A percentile compares a stretch with the other conserved stretches of the same genome.
These are phyloP conservation scores for Pipistrellus pygmaeus DNA, from an alignment of 2,797 vertebrate genomes.

Conservation along the genomic window DNA sequence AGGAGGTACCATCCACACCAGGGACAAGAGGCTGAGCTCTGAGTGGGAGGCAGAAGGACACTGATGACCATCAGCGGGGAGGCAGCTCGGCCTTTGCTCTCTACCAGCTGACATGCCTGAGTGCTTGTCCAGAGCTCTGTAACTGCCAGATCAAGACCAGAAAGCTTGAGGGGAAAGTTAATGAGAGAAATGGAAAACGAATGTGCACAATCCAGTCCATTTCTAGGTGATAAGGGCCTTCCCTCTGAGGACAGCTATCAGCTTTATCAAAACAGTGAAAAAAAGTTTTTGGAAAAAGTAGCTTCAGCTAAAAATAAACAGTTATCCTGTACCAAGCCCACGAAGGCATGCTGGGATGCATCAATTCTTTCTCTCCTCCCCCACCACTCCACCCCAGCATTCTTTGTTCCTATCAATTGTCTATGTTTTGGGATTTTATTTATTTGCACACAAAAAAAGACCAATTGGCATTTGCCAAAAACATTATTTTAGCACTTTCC, in stretches of 20 bases:
- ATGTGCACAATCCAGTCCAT: not conserved
- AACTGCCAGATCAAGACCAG: slow-evolving; percentile 1
- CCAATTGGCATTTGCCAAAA: slow-evolving; percentile 42
- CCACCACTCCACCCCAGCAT: not conserved
- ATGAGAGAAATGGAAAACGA: not conserved
- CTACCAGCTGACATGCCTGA: not conserved
- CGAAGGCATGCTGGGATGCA: not conserved
- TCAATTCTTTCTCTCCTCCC: not conserved
- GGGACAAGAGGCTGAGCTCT: not conserved
- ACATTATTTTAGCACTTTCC: not conserved
- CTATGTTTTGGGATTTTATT: slow-evolving; percentile 52
- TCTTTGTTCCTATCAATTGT: slow-evolving; percentile 33
- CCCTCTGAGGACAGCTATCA: slow-evolving; percentile 38
- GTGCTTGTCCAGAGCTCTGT: not conserved
- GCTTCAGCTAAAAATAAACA: slow-evolving; percentile 55
- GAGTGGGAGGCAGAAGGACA: not conserved
- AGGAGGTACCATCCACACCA: not conserved
- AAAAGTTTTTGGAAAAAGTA: slow-evolving; percentile 45
- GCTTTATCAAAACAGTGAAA: slow-evolving; percentile 46
- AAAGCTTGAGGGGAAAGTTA: not conserved
- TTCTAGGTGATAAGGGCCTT: not conserved
- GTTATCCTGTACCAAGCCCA: not conserved
- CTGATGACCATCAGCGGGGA: not conserved
- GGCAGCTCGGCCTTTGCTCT: not conserved
- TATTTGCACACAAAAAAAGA: slow-evolving; percentile 41